phyloP scores from a whole-genome alignment of 2,113 vertebrate species.

The Laterallus jamaicensis region DNA sequence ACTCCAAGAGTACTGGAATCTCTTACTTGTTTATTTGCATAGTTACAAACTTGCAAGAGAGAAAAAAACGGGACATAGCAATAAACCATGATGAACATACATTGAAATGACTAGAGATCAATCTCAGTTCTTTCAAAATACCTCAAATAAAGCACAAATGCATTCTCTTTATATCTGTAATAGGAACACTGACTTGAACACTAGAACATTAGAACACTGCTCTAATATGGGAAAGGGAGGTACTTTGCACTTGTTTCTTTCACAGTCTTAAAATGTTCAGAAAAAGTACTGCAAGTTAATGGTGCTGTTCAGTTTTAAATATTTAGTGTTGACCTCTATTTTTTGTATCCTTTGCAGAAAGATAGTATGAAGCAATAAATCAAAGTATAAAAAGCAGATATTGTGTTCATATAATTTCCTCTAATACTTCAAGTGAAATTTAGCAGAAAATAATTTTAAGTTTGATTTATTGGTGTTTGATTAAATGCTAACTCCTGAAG shows the following conservation, averaged over 20 bases:
- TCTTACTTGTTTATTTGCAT: neutral
- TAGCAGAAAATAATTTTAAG: constrained; percentile 28
- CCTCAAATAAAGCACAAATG: neutral
- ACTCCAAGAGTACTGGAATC: neutral
- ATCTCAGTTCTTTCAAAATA: neutral
- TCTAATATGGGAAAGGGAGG: neutral
- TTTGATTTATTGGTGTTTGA: constrained; percentile 27
- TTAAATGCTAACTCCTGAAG: constrained; percentile 24
- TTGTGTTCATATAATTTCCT: neutral
- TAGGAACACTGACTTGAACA: neutral
- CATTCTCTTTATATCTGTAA: neutral
- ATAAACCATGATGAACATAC: neutral
- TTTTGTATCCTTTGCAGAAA: neutral
- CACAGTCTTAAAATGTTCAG: neutral
- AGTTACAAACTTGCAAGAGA: neutral
- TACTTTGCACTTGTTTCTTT: neutral
- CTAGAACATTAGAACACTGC: neutral
- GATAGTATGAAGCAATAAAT: neutral
- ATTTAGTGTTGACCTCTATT: neutral
- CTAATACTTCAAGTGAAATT: constrained; percentile 37
- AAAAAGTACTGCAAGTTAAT: neutral
- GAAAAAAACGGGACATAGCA: neutral
- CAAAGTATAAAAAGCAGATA: neutral
- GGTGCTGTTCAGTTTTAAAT: neutral
- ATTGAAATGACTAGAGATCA: neutral